These are phyloP conservation scores for Ectobius pallidus DNA, from an alignment of 2,888 invertebrate genomes.

Conservation along the genomic window DNA sequence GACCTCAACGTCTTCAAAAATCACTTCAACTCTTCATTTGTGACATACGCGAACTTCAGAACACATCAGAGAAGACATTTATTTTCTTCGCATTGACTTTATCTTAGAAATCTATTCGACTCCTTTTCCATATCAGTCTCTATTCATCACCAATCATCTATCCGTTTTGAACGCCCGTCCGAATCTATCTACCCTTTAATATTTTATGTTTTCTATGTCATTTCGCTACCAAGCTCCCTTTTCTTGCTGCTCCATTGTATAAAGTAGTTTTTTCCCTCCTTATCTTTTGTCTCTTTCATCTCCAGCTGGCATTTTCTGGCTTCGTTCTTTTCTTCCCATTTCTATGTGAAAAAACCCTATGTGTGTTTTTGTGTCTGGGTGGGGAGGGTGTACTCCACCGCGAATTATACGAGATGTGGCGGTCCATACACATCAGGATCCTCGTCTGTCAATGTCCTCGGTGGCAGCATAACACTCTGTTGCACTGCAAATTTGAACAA, in stretches of 20 bases:
- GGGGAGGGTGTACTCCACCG: too few relatives aligned
- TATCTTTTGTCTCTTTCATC: neutral
- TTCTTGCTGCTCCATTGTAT: neutral
- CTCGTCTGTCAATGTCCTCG: conserved; percentile 6
- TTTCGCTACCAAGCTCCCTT: too few relatives aligned
- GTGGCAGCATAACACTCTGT: neutral
- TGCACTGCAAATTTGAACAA: neutral
- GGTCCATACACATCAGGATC: neutral
- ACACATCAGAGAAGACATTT: too few relatives aligned
- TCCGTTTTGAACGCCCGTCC: neutral
- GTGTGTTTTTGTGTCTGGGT: too few relatives aligned
- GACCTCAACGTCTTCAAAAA: too few relatives aligned
- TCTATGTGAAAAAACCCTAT: too few relatives aligned
- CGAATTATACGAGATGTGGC: neutral
- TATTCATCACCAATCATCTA: conserved; percentile 24
- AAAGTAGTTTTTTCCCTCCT: neutral
- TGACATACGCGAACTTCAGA: too few relatives aligned
- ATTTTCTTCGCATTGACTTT: too few relatives aligned
- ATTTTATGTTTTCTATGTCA: conserved; percentile 1
- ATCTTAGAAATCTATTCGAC: neutral
- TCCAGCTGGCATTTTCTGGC: neutral
- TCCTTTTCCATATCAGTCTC: conserved; percentile 3
- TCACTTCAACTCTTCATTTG: too few relatives aligned
- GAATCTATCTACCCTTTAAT: neutral
- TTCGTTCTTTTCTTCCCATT: neutral